phyloP scores from a whole-genome alignment of 2,888 invertebrate genomes.

The Torymus texanus region DNA sequence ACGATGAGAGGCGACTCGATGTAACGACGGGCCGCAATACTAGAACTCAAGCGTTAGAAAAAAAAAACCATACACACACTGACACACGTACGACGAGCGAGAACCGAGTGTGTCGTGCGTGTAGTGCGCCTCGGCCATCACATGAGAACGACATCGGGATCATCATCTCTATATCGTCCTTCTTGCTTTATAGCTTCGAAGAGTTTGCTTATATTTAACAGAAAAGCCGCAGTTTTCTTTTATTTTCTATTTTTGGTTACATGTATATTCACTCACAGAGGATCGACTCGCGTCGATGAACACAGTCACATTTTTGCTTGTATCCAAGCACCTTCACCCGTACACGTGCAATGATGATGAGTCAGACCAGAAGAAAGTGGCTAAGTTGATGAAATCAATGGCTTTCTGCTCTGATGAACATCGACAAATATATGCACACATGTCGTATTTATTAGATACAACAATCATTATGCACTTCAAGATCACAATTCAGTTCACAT shows the following conservation, averaged over 20 bases:
- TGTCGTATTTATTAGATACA: constrained; percentile 38
- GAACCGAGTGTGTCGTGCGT: not conserved
- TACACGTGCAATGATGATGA: constrained; percentile 22
- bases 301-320: constrained; percentile 36
- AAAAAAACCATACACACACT: not conserved
- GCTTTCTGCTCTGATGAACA: constrained; percentile 47
- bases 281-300: not conserved
- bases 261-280: constrained; percentile 24
- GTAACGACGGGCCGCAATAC: too few species aligned
- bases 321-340: constrained; percentile 41
- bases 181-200: constrained; percentile 12
- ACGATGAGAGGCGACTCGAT: constrained; percentile 39
- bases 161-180: constrained; percentile 27
- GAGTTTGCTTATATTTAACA: not conserved
- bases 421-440: constrained; percentile 18
- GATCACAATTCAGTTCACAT: constrained; percentile 24
- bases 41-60: too few species aligned
- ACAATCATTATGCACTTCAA: constrained; percentile 40
- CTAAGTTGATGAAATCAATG: not conserved
- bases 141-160: constrained; percentile 24
- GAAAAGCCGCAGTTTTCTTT: constrained; percentile 5
- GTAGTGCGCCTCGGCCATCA: not conserved
- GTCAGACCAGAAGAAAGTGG: constrained; percentile 44
- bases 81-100: constrained; percentile 19
- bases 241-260: constrained; percentile 9